Evolutionary conservation across 2,888 invertebrate genomes (phyloP).

Genomic region (Cepaea hortensis): DNA sequence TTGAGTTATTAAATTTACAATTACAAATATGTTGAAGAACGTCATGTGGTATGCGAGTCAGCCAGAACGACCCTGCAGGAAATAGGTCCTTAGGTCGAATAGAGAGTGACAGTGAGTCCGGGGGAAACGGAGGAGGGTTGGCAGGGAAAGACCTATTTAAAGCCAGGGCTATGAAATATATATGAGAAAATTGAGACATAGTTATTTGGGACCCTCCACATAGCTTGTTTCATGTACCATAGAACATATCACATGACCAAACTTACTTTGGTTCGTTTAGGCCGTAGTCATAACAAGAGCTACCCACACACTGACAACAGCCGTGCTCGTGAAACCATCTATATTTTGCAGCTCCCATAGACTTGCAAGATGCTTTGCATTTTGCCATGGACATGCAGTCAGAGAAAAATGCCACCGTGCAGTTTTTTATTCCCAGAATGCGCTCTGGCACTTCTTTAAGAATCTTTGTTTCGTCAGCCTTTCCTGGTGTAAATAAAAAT

Average conservation of each 20-base stretch:
- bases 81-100: too few relatives aligned
- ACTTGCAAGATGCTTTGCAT: conserved; percentile 87
- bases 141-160: too few relatives aligned
- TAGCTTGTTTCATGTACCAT: too few relatives aligned
- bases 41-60: too few relatives aligned
- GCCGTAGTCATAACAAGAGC: conserved; percentile 91
- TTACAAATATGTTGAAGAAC: too few relatives aligned
- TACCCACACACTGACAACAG: conserved; percentile 94
- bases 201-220: too few relatives aligned
- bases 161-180: too few relatives aligned
- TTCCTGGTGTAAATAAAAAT: conserved; percentile 14
- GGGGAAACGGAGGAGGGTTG: too few relatives aligned
- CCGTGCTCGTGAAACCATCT: conserved; percentile 94
- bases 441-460: conserved; percentile 10
- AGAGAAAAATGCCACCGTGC: conserved; percentile 92
- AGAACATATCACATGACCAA: not conserved
- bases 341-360: conserved; percentile 88
- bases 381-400: conserved; percentile 92
- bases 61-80: too few relatives aligned
- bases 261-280: conserved; percentile 72
- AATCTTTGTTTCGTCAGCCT: not conserved
- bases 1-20: too few relatives aligned
- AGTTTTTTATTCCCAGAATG: conserved; percentile 79
- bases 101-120: too few relatives aligned
- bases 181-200: too few relatives aligned